Evolutionary conservation across 1,140 invertebrate genomes (phyloP).

Genomic region (Zophobas morio): DNA sequence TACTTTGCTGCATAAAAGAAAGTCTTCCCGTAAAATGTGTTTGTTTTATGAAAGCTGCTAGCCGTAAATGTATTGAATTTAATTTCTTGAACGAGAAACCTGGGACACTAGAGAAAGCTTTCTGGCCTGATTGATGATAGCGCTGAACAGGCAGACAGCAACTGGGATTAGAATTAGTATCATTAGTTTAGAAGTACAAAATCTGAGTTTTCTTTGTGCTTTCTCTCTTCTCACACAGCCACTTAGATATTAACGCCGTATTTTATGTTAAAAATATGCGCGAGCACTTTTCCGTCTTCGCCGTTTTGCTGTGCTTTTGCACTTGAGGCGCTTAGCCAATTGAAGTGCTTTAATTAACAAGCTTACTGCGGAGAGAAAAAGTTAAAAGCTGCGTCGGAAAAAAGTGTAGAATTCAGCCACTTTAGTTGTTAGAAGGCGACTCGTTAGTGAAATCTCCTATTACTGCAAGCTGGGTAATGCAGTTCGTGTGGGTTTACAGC

Average conservation of each 20-base stretch:
- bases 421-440: conserved; percentile 1
- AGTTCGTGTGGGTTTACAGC: neutral
- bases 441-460: conserved; percentile 7
- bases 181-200: conserved; percentile 43
- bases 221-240: conserved; percentile 9
- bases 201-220: conserved; percentile 39
- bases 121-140: conserved; percentile 37
- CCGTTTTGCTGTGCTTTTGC: neutral
- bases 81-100: conserved; percentile 40
- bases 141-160: conserved; percentile 38
- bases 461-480: neutral
- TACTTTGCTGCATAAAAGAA: conserved; percentile 2
- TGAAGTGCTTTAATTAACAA: conserved; percentile 17
- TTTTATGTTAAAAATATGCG: conserved; percentile 10
- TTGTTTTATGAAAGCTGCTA: conserved; percentile 37
- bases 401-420: conserved; percentile 9
- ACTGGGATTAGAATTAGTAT: conserved; percentile 43
- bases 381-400: conserved; percentile 1
- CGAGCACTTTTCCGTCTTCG: neutral
- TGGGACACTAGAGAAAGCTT: conserved; percentile 38
- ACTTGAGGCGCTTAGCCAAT: neutral
- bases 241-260: neutral
- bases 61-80: conserved; percentile 34
- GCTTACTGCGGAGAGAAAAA: conserved; percentile 1
- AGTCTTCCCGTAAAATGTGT: neutral